These are phyloP conservation scores for Aleiodes testaceus DNA, from an alignment of 2,888 invertebrate genomes.

Conservation along the genomic window DNA sequence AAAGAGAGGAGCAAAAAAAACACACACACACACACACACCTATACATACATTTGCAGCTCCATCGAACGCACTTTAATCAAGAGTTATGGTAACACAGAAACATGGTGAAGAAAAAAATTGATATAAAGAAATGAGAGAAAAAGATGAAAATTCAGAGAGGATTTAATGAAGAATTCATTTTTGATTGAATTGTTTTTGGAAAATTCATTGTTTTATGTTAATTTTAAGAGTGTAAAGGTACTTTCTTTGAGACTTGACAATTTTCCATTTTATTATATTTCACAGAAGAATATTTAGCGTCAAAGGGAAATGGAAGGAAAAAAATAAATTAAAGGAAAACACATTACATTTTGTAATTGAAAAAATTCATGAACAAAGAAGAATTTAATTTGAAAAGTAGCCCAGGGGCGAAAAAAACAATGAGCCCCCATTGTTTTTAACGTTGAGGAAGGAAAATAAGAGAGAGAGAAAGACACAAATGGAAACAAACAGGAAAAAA, in stretches of 20 bases:
- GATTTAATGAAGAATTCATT: neutral
- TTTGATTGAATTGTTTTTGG: neutral
- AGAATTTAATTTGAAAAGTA: constrained; percentile 12
- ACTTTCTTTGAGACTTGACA: too few relatives aligned
- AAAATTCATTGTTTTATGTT: neutral
- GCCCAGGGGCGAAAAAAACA: constrained; percentile 15
- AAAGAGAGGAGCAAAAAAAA: neutral
- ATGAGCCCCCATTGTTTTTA: constrained; percentile 7
- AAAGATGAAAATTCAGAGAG: neutral
- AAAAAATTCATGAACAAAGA: neutral
- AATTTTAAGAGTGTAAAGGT: too few relatives aligned
- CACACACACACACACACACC: too few relatives aligned
- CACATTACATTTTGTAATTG: neutral
- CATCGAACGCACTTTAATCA: constrained; percentile 22
- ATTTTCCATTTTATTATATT: too few relatives aligned
- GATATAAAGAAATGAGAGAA: neutral
- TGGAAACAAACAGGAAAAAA: constrained; percentile 10
- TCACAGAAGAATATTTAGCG: neutral
- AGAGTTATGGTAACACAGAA: constrained; percentile 12
- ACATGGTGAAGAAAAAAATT: constrained; percentile 3
- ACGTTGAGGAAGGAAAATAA: neutral
- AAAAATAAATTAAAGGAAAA: neutral
- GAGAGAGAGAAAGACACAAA: neutral
- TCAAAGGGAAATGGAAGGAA: neutral
- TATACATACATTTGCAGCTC: constrained; percentile 17